Conservation (phyloP, 2,797 vertebrate species). For the Cossypha caffra region DNA sequence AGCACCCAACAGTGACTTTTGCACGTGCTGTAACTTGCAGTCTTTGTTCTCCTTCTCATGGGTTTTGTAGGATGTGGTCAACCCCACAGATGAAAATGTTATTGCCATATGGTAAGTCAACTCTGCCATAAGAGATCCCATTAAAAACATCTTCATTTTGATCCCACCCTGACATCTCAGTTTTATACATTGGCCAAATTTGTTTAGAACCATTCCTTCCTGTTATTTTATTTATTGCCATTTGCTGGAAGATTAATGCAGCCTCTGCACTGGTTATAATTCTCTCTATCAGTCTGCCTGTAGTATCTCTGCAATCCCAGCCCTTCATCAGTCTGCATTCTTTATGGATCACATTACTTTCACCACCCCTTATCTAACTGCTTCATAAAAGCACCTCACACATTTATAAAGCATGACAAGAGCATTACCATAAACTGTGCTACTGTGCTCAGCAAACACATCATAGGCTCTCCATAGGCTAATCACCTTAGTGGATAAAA, state of each 20-base stretch:
- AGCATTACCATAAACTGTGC: conserved; percentile 40
- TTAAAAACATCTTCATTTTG: neutral
- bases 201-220: neutral
- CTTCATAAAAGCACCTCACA: conserved; percentile 45
- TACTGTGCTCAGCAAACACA: conserved; percentile 10
- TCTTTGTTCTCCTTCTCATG: neutral
- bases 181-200: neutral
- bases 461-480: conserved; percentile 16
- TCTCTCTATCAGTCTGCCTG: conserved; percentile 36
- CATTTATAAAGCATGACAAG: conserved; percentile 48
- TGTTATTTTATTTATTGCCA: conserved; percentile 42
- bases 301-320: conserved; percentile 23
- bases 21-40: neutral
- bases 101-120: neutral
- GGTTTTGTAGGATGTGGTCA: neutral
- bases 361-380: conserved; percentile 53
- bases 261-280: conserved; percentile 12
- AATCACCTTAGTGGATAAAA: conserved; percentile 57
- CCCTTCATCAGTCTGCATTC: conserved; percentile 21
- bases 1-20: neutral
- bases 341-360: conserved; percentile 53
- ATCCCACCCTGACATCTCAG: neutral
- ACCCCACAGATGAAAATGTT: neutral
- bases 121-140: neutral
- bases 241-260: conserved; percentile 36